Percentiles rank a stretch among this genome's conserved stretches.
These are phyloP conservation scores for Gymnodraco acuticeps DNA, from an alignment of 2,797 vertebrate genomes.

Conservation along the genomic window DNA sequence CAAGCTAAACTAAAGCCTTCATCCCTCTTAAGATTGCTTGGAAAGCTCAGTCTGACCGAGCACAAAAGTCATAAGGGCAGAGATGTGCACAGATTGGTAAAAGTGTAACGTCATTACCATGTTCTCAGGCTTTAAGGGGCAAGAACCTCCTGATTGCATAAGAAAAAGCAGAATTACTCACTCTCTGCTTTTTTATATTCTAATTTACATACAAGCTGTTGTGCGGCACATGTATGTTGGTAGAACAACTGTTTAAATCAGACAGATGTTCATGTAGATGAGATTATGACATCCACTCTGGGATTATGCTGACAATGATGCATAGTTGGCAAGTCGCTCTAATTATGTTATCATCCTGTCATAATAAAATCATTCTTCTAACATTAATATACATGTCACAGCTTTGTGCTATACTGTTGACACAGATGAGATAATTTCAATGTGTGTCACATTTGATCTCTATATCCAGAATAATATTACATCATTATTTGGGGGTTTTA, in stretches of 20 bases:
- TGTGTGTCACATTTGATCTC: constrained; percentile 27
- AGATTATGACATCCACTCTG: constrained; percentile 39
- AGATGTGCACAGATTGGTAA: constrained; percentile 44
- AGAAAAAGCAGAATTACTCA: constrained; percentile 38
- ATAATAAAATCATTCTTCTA: not conserved
- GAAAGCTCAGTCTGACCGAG: constrained; percentile 51
- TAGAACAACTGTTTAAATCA: constrained; percentile 9
- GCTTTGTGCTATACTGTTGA: not conserved
- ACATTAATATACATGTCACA: not conserved
- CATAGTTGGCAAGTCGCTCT: constrained; percentile 4
- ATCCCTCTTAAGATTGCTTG: constrained; percentile 60
- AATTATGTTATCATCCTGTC: constrained; percentile 15
- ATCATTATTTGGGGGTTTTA: constrained; percentile 30
- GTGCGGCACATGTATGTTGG: constrained; percentile 10
- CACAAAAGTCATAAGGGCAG: constrained; percentile 49
- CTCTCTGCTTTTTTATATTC: constrained; percentile 14
- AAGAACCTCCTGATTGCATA: constrained; percentile 59
- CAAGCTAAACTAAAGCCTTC: constrained; percentile 67
- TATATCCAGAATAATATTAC: constrained; percentile 37
- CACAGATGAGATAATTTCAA: constrained; percentile 26
- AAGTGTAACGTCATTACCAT: constrained; percentile 43
- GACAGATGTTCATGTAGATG: constrained; percentile 53
- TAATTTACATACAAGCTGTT: constrained; percentile 17
- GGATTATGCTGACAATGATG: constrained; percentile 35
- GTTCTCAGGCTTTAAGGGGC: constrained; percentile 48